Evolutionary conservation across 30 jellyfish, hydroid and myxozoan genomes (phyloP).

Genomic region (Morbakka virulenta): DNA sequence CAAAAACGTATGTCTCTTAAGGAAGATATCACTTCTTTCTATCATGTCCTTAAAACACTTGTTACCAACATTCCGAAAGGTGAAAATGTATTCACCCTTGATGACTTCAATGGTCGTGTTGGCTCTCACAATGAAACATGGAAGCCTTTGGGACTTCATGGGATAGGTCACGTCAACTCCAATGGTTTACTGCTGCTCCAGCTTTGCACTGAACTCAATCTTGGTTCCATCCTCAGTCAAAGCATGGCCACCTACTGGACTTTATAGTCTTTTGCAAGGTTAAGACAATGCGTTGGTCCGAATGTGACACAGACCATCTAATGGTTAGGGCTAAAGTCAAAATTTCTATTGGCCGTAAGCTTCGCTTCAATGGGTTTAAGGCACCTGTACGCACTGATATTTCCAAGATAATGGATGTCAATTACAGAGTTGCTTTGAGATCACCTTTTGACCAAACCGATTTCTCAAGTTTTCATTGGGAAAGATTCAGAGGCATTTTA

Average conservation of each 20-base stretch:
- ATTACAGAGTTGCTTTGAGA: background rate
- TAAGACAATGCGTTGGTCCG: background rate
- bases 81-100: no score
- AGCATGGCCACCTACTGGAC: background rate
- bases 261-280: background rate
- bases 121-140: no score
- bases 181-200: no score
- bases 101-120: no score
- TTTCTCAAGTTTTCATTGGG: background rate
- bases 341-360: background rate
- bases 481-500: background rate
- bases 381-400: background rate
- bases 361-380: background rate
- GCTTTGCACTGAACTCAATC: no score
- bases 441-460: background rate
- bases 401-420: background rate
- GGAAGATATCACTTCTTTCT: no score
- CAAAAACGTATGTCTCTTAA: no score
- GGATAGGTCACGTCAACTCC: no score
- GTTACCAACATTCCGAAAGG: no score
- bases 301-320: background rate
- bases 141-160: no score
- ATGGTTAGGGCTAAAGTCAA: background rate
- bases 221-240: background rate
- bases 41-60: no score